Evolutionary conservation across 2,113 vertebrate species (phyloP), one percentile per base, ranked within the genome.

Genomic region (Paralichthys olivaceus): DNA sequence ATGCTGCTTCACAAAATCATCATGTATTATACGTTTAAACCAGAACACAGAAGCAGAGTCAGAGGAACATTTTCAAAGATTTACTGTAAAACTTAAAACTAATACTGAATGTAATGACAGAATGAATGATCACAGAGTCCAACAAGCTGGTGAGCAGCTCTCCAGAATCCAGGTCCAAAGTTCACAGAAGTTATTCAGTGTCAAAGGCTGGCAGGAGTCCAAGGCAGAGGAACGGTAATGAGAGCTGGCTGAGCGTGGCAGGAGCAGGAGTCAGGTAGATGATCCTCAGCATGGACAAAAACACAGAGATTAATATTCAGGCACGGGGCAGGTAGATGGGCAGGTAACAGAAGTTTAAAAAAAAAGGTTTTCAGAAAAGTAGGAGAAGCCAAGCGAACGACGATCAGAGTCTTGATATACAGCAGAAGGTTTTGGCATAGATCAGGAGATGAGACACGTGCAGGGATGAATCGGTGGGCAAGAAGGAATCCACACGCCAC

Each of bases 241-340:
- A 43, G 60, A 23, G 60, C 34, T 62, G 60, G 60, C 60, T 62
- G 34, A 40, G 37, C 22, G 19, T 43, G 22, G 37, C 60, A 62
- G 60, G 37, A 62, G 32, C 22, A 43, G 34, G 37, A 37, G 60
- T 62, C 60, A 62, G 60, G 59, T 40, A 20, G 34, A 23, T 14
- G 59, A 61, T 61, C 59, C 59, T 61, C 4, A 13, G 34, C 32
- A 22, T 61, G 20, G 59, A 40, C 20, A 62, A 43, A 43, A 29
- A 59, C n/a, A 43, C 22, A 37, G 1, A 6, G 34, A 43, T 62
- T 62, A 23, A 62, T 43, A 62, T 62, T 23, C n/a, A 22, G n/a
- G 22, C 34, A 25, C 37, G 37, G 32, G 37, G 37, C 37, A 40
- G 37, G 37, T 40, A 12, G 60, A 62, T 34, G 37, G 20, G 22